phyloP scores from a whole-genome alignment of 2,113 vertebrate genomes.

The Porphyrio hochstetteri region DNA sequence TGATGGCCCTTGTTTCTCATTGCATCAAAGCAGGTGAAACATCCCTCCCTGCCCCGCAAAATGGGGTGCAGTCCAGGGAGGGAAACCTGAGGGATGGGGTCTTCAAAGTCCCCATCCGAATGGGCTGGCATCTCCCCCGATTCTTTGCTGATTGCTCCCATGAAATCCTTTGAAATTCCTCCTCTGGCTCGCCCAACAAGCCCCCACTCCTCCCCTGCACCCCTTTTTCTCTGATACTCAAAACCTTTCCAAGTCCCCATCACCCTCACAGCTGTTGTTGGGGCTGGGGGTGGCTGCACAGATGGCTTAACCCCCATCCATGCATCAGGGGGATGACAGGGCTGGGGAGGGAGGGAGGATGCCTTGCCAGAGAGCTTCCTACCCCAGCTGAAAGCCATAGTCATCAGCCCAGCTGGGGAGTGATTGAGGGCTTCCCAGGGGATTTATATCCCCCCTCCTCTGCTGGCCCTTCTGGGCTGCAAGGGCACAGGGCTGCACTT shows the following conservation, averaged over 20 bases:
- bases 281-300: fast-evolving
- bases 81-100: neutral
- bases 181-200: fast-evolving
- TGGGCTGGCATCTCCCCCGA: neutral
- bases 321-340: fast-evolving
- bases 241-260: neutral
- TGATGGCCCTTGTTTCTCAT: neutral
- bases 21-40: neutral
- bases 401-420: neutral
- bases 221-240: neutral
- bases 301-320: neutral
- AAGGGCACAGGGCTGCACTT: fast-evolving
- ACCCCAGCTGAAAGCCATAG: neutral
- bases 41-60: fast-evolving
- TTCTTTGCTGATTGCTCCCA: neutral
- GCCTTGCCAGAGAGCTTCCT: neutral
- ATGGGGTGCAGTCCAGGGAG: fast-evolving
- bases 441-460: neutral
- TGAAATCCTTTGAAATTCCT: neutral
- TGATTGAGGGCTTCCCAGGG: neutral
- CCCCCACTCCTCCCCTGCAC: neutral
- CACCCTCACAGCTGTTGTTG: fast-evolving
- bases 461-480: neutral
- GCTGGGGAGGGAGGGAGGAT: neutral
- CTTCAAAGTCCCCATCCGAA: neutral